Conservation (phyloP, 2,888 invertebrate species). For the Unio delphinus region DNA sequence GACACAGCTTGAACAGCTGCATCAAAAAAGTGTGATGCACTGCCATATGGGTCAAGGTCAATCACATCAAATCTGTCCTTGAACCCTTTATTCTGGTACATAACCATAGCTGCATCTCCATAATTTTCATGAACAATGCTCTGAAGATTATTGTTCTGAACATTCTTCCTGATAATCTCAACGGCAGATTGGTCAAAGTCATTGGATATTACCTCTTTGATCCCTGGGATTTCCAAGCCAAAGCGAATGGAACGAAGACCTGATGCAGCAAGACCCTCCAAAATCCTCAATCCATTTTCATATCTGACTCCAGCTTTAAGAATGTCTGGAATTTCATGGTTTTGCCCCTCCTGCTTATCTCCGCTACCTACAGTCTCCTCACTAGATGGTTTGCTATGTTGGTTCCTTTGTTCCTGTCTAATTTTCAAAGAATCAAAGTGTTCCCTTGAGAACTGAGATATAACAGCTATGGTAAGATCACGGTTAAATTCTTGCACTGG, state of each 20-base stretch:
- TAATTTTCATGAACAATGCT: constrained; percentile 83
- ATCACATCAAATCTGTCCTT: constrained; percentile 86
- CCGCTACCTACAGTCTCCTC: constrained; percentile 3
- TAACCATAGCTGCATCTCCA: constrained; percentile 83
- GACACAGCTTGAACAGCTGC: constrained; percentile 67
- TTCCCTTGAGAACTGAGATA: constrained; percentile 56
- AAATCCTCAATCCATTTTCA: constrained; percentile 74
- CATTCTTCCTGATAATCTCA: constrained; percentile 86
- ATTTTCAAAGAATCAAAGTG: constrained; percentile 22
- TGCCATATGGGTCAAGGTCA: constrained; percentile 98
- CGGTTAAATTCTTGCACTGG: constrained; percentile 95
- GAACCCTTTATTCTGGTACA: constrained; percentile 76
- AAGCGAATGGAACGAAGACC: constrained; percentile 96
- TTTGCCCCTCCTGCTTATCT: constrained; percentile 3
- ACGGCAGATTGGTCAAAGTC: constrained; percentile 90
- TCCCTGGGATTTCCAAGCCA: constrained; percentile 91
- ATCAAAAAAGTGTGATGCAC: constrained; percentile 88
- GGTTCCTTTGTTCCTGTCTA: constrained; percentile 15
- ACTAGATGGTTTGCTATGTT: constrained; percentile 9
- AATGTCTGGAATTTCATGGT: constrained; percentile 2
- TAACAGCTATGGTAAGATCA: constrained; percentile 79
- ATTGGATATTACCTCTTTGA: constrained; percentile 85
- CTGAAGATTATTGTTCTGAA: constrained; percentile 82
- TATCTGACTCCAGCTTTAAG: constrained; percentile 48
- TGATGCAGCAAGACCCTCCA: constrained; percentile 96